Evolutionary conservation across 1,140 invertebrate genomes (phyloP), one percentile per base, ranked within the genome.

Genomic region (Drosophila kurseongensis): DNA sequence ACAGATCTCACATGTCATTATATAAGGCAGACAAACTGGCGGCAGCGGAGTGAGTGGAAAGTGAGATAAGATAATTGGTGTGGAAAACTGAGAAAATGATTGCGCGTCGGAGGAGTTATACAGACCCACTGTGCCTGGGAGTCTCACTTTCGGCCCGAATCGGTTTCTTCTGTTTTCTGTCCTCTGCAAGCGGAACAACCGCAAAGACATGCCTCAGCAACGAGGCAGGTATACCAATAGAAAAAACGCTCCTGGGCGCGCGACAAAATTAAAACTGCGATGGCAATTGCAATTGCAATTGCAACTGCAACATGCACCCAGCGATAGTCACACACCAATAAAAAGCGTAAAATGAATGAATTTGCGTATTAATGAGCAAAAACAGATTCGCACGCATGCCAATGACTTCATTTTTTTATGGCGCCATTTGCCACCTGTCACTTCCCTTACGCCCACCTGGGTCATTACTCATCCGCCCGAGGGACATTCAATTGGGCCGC

Each of bases 41-140:
- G 47, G 27, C 38, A 32, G n/a, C 16, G 38, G 38, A 54, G 48
- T 59, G 41, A 55, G 76, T 86, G 82, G 74, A 78, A 78, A 63
- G 52, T 71, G 38, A 78, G 83, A 76, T 86, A 86, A 86, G 83
- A 76, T 86, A 86, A 86, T 86, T 86, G 79, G 79, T 76, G 78
- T 85, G 82, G 83, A 82, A 85, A 80, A 81, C 40, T 56, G 35
- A 27, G 58, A 44, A 52, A 80, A 76, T 45, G 54, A 71, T 50
- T 59, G 65, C 54, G 66, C 38, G 72, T 55, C 16, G 52, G 45
- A 62, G 74, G 40, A 66, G 55, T 54, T 72, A 69, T 66, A 75
- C 40, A 59, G 69, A 67, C 66, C 79, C 82, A 83, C 52, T 84
- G 66, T 47, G 58, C 9, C 60, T 23, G 60, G 63, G 63, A 65